A percentile compares a stretch with the other conserved stretches of the same genome.
Evolutionary conservation across 2,888 invertebrate species (phyloP).

Genomic region (Tribolium freemani): DNA sequence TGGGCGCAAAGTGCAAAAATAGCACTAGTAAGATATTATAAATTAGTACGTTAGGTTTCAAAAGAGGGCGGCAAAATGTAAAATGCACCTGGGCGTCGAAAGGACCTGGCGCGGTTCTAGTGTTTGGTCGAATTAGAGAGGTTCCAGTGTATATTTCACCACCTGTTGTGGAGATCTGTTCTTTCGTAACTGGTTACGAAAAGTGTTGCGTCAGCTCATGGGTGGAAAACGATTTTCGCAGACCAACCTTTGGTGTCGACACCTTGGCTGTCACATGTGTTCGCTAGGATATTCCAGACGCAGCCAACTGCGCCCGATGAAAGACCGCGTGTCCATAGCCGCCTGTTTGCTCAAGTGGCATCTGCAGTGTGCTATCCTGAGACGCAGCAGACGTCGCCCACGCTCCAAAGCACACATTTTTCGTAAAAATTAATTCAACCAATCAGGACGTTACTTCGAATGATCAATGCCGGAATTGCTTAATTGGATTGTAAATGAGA

Average conservation of each 20-base stretch:
- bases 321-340: conserved; percentile 52
- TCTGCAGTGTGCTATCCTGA: conserved; percentile 23
- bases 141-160: too few species aligned
- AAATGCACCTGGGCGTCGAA: too few species aligned
- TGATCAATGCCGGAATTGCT: neutral
- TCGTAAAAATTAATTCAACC: conserved; percentile 2
- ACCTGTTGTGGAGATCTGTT: too few species aligned
- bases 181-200: neutral
- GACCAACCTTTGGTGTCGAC: conserved; percentile 2
- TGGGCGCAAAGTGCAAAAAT: too few species aligned
- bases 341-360: conserved; percentile 56
- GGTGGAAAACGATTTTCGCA: neutral
- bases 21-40: too few species aligned
- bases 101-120: too few species aligned
- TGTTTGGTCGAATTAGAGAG: too few species aligned
- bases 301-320: conserved; percentile 52
- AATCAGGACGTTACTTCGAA: neutral
- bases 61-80: too few species aligned
- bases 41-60: too few species aligned
- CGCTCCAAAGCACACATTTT: conserved; percentile 10
- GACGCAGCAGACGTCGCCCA: conserved; percentile 24
- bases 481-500: neutral
- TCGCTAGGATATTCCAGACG: conserved; percentile 34
- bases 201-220: neutral
- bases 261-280: conserved; percentile 29